Evolutionary conservation across 2,113 vertebrate genomes (phyloP), one percentile per base, ranked within the genome.

Genomic region (Prunella himalayana): DNA sequence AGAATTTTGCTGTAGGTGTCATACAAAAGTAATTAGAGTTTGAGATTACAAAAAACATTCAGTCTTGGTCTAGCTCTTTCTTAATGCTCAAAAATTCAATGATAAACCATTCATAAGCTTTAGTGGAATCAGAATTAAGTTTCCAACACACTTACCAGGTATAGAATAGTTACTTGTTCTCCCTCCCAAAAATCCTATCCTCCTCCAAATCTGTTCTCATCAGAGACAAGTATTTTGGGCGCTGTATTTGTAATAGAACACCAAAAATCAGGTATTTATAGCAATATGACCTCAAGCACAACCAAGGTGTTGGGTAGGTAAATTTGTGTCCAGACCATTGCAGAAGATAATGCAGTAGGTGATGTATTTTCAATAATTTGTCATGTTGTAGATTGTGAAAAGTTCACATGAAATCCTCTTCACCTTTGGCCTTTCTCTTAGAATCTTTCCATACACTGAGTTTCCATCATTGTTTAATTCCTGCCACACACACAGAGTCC

Each of bases 201-300:
- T 28, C 5, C 30, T 10, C 13, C 5, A 47, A 44, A 44, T 39
- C 21, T 63, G 4, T 77, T 78, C 11, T 35, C 27, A 42, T 23
- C 44, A 61, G 51, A 49, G 5, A 73, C 6, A 60, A 39, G 39
- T 6, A 49, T 66, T 78, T 47, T 69, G 31, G n/a, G 6, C 85
- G 21, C n/a, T 45, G 11, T 25, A 31, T 54, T 33, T 82, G 21
- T 42, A 53, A 37, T 8, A 35, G 24, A 86, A 61, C 5, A 51
- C 2, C 3, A 71, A 76, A 86, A 63, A 63, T 54, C 25, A 81
- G 2, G 13, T 45, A 27, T n/a, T 21, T 0, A 0, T 35, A 60
- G 35, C 17, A 75, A 37, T 22, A 24, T 2, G 11, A 87, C 42
- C 12, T 61, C 13, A 22, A 85, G 56, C 15, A 20, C 8, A 63